Conservation (phyloP, 2,797 vertebrate genomes). For the Galago senegalensis region DNA sequence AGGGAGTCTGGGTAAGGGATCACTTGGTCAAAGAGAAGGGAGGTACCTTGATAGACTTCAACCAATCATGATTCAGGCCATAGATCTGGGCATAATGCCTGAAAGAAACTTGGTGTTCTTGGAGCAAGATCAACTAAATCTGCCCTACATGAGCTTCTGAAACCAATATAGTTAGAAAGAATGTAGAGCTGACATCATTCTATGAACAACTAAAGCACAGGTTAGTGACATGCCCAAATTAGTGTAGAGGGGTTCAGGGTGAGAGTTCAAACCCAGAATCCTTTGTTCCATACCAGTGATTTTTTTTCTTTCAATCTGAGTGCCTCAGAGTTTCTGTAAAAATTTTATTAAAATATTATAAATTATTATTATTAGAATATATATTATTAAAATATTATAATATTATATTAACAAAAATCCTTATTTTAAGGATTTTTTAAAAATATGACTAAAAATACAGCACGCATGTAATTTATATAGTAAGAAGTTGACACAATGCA, state of each 20-base stretch:
- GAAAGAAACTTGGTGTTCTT: not conserved
- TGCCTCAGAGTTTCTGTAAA: not conserved
- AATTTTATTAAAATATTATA: not conserved
- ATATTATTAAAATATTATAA: too few species aligned
- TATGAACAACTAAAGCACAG: not conserved
- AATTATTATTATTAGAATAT: too few species aligned
- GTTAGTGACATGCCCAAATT: not conserved
- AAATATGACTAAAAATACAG: not conserved
- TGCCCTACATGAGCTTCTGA: not conserved
- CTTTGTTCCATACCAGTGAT: not conserved
- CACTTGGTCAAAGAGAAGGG: not conserved
- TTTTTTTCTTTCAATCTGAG: not conserved
- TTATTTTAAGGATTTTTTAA: not conserved
- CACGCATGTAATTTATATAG: not conserved
- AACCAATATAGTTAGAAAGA: not conserved
- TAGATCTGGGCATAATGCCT: not conserved
- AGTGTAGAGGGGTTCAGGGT: not conserved
- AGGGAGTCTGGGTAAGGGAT: not conserved
- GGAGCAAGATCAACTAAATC: not conserved
- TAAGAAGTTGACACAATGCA: not conserved
- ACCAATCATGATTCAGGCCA: not conserved
- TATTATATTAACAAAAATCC: too few species aligned
- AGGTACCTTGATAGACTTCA: not conserved
- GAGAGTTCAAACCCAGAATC: not conserved
- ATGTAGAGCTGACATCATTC: not conserved